A percentile compares a stretch with the other conserved stretches of the same genome.
Conservation (phyloP, 2,797 vertebrate species). For the Chromobotia macracanthus region DNA sequence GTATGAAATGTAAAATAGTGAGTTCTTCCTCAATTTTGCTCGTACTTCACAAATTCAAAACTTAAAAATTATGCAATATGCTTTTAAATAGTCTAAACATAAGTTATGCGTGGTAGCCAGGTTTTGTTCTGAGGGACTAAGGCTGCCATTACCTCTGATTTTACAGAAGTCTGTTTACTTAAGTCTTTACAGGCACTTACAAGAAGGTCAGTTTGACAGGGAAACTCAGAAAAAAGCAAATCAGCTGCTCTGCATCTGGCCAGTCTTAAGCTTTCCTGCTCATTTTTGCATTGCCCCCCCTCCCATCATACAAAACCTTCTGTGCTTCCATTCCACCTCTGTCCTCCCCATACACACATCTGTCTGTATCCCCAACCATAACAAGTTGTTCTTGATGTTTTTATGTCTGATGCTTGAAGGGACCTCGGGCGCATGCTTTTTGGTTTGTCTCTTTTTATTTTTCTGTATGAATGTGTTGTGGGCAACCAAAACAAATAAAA, state of each 20-base stretch:
- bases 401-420: slow-evolving; percentile 50
- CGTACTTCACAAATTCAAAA: neutral
- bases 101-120: slow-evolving; percentile 1
- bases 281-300: slow-evolving; percentile 37
- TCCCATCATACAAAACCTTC: slow-evolving; percentile 24
- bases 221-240: neutral
- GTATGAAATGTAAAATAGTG: neutral
- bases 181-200: slow-evolving; percentile 23
- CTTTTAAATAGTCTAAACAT: slow-evolving; percentile 18
- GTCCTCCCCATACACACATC: slow-evolving; percentile 45
- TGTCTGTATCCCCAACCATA: slow-evolving; percentile 51
- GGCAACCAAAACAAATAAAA: slow-evolving; percentile 67
- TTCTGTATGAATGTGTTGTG: slow-evolving; percentile 73
- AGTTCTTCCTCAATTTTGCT: neutral
- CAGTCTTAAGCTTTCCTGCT: slow-evolving; percentile 18
- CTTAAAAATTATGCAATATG: neutral
- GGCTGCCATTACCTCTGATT: neutral
- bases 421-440: slow-evolving; percentile 57
- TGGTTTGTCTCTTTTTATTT: slow-evolving; percentile 64
- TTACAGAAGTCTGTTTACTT: too few species aligned
- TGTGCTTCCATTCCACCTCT: slow-evolving; percentile 50
- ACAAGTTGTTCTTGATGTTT: slow-evolving; percentile 51
- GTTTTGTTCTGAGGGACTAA: slow-evolving; percentile 1
- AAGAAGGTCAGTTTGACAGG: slow-evolving; percentile 35
- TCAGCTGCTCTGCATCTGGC: slow-evolving; percentile 18